These are phyloP conservation scores for Enteromius fasciolatus DNA, from an alignment of 2,797 vertebrate genomes.

Conservation along the genomic window DNA sequence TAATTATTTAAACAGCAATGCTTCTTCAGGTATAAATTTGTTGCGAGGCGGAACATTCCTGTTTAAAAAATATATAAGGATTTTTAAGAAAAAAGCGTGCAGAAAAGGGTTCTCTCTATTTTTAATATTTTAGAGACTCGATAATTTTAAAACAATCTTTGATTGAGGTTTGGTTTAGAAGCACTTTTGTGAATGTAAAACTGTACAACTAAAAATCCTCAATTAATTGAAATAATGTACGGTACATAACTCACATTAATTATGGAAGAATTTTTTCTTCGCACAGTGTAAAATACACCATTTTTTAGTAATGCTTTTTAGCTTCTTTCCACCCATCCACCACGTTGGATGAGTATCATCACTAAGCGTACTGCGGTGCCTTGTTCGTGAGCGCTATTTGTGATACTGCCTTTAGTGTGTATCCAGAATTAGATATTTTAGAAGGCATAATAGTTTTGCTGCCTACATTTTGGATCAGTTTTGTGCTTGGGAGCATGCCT, in stretches of 20 bases:
- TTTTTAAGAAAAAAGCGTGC: neutral
- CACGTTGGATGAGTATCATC: neutral
- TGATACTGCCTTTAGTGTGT: neutral
- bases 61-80: conserved; percentile 6
- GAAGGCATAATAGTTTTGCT: neutral
- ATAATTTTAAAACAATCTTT: neutral
- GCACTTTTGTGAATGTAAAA: neutral
- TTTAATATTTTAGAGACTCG: neutral
- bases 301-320: neutral
- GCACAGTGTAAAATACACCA: neutral
- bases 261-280: neutral
- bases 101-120: neutral
- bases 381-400: neutral
- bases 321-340: neutral
- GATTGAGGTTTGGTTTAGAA: neutral
- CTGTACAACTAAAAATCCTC: neutral
- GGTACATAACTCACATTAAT: neutral
- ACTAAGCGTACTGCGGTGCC: neutral
- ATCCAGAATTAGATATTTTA: neutral
- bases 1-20: conserved; percentile 6
- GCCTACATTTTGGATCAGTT: neutral
- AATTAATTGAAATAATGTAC: neutral
- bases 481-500: conserved; percentile 1
- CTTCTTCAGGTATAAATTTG: neutral
- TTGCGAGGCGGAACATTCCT: neutral